Conservation (phyloP, 2,888 invertebrate species). For the Elysia crispata region DNA sequence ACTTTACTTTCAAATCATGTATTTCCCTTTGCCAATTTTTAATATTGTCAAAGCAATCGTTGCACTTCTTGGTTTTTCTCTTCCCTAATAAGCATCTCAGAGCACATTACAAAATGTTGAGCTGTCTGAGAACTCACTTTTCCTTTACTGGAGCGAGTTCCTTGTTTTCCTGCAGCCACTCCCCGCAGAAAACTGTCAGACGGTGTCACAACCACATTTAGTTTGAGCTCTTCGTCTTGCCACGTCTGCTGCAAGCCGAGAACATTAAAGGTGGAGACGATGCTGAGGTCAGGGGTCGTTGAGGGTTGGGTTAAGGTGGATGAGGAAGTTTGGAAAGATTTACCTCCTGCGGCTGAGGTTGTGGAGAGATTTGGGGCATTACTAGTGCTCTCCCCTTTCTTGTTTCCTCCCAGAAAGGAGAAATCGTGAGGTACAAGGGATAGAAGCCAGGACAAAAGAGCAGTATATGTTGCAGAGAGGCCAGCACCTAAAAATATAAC, state of each 20-base stretch:
- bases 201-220: conserved; percentile 70
- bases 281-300: background rate
- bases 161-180: conserved; percentile 55
- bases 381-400: background rate
- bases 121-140: conserved; percentile 68
- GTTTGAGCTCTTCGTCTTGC: conserved; percentile 66
- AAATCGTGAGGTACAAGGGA: conserved; percentile 71
- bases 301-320: background rate
- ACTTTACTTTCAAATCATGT: too few species aligned
- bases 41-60: too few species aligned
- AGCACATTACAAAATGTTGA: too few species aligned
- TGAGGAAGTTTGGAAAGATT: background rate
- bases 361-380: too few species aligned
- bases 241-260: conserved; percentile 73
- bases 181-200: conserved; percentile 55
- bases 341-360: background rate
- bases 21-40: too few species aligned
- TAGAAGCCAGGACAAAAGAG: conserved; percentile 72
- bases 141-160: conserved; percentile 61
- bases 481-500: conserved; percentile 44
- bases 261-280: conserved; percentile 66
- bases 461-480: conserved; percentile 58
- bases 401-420: conserved; percentile 54
- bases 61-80: too few species aligned
- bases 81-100: too few species aligned